A percentile compares a stretch with the other conserved stretches of the same genome.
phyloP scores from a whole-genome alignment of 1,140 invertebrate species.

The Zaprionus davidi region DNA sequence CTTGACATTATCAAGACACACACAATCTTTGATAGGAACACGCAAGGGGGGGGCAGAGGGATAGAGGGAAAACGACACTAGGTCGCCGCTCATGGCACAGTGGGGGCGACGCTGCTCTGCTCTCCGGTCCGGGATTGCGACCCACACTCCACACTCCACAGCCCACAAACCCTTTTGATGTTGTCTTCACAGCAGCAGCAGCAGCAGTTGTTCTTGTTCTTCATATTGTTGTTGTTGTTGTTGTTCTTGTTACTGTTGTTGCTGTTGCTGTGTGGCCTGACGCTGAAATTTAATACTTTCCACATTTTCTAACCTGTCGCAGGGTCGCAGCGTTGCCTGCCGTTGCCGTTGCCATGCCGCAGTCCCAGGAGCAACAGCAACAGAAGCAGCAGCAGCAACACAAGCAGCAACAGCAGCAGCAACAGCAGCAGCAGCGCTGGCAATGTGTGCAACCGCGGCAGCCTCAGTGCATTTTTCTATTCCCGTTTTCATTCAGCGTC shows the following conservation, averaged over 20 bases:
- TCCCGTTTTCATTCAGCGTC: conserved; percentile 33
- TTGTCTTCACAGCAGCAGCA: background rate
- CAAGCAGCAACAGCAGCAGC: background rate
- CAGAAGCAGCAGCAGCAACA: background rate
- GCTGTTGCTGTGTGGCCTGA: conserved; percentile 19
- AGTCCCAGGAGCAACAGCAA: conserved; percentile 21
- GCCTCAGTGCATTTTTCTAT: conserved; percentile 31
- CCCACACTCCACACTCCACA: background rate
- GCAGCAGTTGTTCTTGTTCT: background rate
- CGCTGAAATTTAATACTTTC: conserved; percentile 32
- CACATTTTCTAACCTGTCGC: conserved; percentile 30
- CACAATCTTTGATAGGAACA: background rate
- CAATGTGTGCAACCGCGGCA: conserved; percentile 16
- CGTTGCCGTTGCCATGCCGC: conserved; percentile 5
- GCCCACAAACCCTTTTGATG: conserved; percentile 4
- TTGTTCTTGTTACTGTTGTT: background rate
- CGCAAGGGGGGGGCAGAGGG: no score
- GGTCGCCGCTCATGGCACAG: background rate
- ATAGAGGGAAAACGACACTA: background rate
- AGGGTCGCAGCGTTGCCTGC: conserved; percentile 5
- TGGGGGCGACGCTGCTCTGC: background rate
- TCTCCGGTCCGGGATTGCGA: background rate
- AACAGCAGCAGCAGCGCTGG: background rate
- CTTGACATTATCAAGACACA: conserved; percentile 5
- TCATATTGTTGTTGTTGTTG: background rate